phyloP scores from a whole-genome alignment of 2,888 invertebrate species.

The Amphipoea oculea region DNA sequence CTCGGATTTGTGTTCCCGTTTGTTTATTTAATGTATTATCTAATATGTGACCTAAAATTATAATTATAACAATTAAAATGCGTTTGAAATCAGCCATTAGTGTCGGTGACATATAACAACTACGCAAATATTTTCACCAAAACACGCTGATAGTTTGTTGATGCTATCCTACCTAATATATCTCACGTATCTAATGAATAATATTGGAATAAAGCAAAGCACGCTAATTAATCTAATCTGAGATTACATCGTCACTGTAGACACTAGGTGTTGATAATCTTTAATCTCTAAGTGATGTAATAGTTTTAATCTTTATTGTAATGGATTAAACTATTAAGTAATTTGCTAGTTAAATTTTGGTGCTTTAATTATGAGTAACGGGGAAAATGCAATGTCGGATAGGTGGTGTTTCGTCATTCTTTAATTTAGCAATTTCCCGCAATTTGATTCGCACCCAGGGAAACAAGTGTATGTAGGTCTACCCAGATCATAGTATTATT shows the following conservation, averaged over 20 bases:
- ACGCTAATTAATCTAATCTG: constrained; percentile 40
- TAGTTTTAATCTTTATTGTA: constrained; percentile 11
- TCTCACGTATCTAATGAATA: constrained; percentile 11
- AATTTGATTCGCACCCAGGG: too few relatives aligned
- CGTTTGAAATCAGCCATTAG: not conserved
- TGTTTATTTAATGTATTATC: not conserved
- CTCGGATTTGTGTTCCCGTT: too few relatives aligned
- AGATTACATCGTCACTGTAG: constrained; percentile 14
- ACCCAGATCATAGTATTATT: too few relatives aligned
- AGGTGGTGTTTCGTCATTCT: not conserved
- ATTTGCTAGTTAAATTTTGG: not conserved
- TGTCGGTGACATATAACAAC: constrained; percentile 12
- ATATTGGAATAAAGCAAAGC: constrained; percentile 27
- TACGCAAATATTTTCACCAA: constrained; percentile 30
- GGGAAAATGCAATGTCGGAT: not conserved
- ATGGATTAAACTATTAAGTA: not conserved
- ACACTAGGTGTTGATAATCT: not conserved
- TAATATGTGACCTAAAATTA: not conserved
- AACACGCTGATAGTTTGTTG: constrained; percentile 5
- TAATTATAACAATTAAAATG: not conserved
- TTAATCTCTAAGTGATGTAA: constrained; percentile 26
- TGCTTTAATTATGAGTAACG: not conserved
- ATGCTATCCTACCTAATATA: not conserved
- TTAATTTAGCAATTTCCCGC: too few relatives aligned
- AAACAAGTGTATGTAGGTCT: too few relatives aligned